Evolutionary conservation across 2,797 vertebrate species (phyloP), one percentile per base, ranked within the genome.

Genomic region (Cryptoblepharus egeriae): DNA sequence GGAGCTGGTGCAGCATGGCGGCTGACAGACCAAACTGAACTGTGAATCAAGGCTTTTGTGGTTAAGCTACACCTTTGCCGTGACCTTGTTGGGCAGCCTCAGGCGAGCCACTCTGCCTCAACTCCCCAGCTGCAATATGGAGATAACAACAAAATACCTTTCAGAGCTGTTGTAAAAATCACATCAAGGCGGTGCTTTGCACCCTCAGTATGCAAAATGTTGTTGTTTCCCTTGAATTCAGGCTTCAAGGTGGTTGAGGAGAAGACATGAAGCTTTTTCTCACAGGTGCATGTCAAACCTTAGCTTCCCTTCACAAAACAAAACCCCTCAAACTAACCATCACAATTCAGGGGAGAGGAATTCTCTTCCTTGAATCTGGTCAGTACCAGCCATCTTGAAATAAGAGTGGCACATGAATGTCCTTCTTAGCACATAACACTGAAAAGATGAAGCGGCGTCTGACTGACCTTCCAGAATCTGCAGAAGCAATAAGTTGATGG

Each of bases 401-500:
- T 65, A 55, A 15, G 20, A 26, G 20, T 35, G 52, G 28, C 80
- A 58, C 71, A 64, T 70, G 5, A 22, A 52, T 75, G 68, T 80
- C 76, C 37, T 80, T 83, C 58, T 87, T 75, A 81, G 77, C 3
- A 52, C 55, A 52, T 57, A n/a, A 79, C 37, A 45, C 35, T 64
- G 45, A 70, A 77, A 64, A 87, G 67, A 79, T 79, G 63, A 15
- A 63, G 77, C 77, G 81, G 75, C n/a, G 61, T 26, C 2, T 24
- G 65, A 69, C 77, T 37, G 64, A 86, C 67, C 75, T 88, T 71
- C 79, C 42, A 76, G 75, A n/a, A 57, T 58, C 2, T 35, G 69
- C 78, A n/a, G 45, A 72, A 69, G 81, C 77, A 78, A 55, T 28
- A 86, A 81, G 74, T 72, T 76, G 81, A 49, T 82, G 83, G 73